These are phyloP conservation scores for Zygaena filipendulae DNA, from an alignment of 2,888 invertebrate genomes.

Conservation along the genomic window DNA sequence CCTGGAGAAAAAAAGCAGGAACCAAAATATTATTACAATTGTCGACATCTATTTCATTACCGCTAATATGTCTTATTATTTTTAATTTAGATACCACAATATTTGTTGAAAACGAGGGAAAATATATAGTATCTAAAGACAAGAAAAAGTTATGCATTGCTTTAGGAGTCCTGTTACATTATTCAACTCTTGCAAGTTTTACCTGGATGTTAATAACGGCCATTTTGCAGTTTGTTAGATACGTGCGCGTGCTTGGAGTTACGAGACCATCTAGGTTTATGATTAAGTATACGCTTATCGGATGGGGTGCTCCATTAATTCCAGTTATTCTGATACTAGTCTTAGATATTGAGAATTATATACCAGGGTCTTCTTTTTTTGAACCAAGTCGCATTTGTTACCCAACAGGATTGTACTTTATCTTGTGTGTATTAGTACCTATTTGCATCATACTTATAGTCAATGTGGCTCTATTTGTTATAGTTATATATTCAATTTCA, in stretches of 20 bases:
- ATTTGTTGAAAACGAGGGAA: conserved; percentile 27
- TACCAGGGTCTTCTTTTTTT: no score
- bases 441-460: conserved; percentile 56
- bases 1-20: conserved; percentile 72
- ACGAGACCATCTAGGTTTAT: conserved; percentile 69
- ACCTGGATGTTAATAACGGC: conserved; percentile 80
- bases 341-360: conserved; percentile 53
- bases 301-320: conserved; percentile 72
- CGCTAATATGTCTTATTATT: conserved; percentile 55
- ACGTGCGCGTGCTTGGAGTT: conserved; percentile 73
- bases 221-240: conserved; percentile 73
- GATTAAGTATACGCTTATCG: conserved; percentile 69
- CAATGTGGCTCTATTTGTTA: conserved; percentile 63
- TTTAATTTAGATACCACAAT: conserved; percentile 41
- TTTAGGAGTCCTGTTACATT: conserved; percentile 73
- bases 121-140: conserved; percentile 24
- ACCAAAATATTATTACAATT: conserved; percentile 74
- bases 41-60: conserved; percentile 70
- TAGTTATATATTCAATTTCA: conserved; percentile 64
- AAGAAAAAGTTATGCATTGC: conserved; percentile 54
- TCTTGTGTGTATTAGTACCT: conserved; percentile 62
- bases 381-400: conserved; percentile 68
- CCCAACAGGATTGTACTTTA: conserved; percentile 56
- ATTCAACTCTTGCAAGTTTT: conserved; percentile 74
- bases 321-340: conserved; percentile 60